Base-by-base conservation (phyloP, 2,888 invertebrate species). In the Halictus quadricinctus region DNA sequence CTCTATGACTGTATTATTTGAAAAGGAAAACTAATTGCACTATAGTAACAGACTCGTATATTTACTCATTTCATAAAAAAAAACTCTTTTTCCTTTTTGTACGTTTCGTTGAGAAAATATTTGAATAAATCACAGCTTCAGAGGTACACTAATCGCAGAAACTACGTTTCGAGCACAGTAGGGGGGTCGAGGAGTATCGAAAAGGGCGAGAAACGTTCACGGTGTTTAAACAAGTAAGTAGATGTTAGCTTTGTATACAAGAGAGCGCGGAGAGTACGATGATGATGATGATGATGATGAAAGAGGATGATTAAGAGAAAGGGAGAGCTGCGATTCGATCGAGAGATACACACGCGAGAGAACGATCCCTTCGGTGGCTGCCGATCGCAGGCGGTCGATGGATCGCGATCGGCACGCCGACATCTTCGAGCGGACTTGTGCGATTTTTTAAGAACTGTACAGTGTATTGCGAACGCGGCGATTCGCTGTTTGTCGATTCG, bases 201-300 rank as follows among this genome's bases (percentile, higher is more conserved):
- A 88, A 79, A 88, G 74, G 41, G 69, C 84, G 79, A 89, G 81
- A 87, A 75, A 87, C 84, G 86, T 84, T 72, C 85, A 87, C 70
- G 79, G 81, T 87, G 87, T 36, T 90, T 89, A 86, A 88, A 66
- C 29, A 66, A 66, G 86, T 89, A 91, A 90, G 91, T 92, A 93
- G 92, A 90, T 89, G 91, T 91, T 92, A 93, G 93, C 92, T 92
- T 92, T 93, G 89, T 93, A 93, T 92, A 91, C 91, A 88, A 79
- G 81, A 88, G 84, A 76, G 78, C 86, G 85, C 64, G 83, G 79
- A 90, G 70, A 74, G 79, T 83, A 64, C 13, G 73, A 77, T 64
- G 76, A 81, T 46, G 66, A 64, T 76, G 21, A 50, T 50, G 1
- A 18, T 50, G 50, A 18, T 50, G 43, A 43, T 43, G 46, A 46